Evolutionary conservation across 2,113 vertebrate genomes (phyloP).

Genomic region (Ursus arctos): DNA sequence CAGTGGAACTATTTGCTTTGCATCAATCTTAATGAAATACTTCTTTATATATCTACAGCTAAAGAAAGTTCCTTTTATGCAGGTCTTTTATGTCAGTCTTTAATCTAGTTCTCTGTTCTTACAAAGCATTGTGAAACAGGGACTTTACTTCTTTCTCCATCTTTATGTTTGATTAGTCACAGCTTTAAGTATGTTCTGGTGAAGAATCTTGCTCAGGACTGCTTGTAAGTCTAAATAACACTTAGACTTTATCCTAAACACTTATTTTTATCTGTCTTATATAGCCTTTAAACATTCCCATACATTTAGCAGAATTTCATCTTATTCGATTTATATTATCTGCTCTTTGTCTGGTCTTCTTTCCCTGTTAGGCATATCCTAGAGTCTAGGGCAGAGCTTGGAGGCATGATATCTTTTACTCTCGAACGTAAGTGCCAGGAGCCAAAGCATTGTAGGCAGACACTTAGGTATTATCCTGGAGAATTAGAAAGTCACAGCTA

Average conservation of each 20-base stretch:
- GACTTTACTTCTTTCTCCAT: neutral
- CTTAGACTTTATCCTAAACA: neutral
- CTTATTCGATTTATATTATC: neutral
- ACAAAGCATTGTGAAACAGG: neutral
- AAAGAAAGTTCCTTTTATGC: neutral
- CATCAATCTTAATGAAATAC: neutral
- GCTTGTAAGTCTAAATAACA: neutral
- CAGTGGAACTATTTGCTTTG: neutral
- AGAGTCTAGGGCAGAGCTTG: slow-evolving; percentile 1
- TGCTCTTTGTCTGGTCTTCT: neutral
- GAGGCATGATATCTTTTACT: neutral
- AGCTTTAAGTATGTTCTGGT: neutral
- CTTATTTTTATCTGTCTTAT: neutral
- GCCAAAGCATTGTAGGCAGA: neutral
- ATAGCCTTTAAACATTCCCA: neutral
- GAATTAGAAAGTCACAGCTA: neutral
- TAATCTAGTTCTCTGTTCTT: neutral
- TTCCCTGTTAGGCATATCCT: neutral
- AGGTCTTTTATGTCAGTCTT: neutral
- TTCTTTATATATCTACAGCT: neutral
- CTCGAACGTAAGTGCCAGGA: neutral
- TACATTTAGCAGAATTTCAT: neutral
- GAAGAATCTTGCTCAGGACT: neutral
- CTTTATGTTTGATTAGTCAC: neutral
- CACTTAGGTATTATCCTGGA: neutral